These are phyloP conservation scores for Nyctalus aviator DNA, from an alignment of 2,797 vertebrate species.

Conservation along the genomic window DNA sequence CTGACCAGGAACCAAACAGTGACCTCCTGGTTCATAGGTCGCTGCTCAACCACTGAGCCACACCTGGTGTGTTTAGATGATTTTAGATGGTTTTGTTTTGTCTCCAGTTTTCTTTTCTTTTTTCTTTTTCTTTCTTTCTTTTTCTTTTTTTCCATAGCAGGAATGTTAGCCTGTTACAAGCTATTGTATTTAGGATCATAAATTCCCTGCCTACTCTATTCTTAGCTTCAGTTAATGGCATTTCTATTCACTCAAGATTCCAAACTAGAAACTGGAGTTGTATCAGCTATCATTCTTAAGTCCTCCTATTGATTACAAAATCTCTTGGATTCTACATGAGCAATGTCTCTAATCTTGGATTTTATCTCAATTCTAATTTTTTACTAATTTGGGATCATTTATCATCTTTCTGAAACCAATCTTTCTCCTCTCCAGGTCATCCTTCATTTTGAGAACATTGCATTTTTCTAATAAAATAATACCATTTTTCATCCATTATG, in stretches of 20 bases:
- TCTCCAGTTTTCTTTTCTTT: background rate
- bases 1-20: no score
- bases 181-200: background rate
- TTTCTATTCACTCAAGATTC: background rate
- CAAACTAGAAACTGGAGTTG: background rate
- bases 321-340: background rate
- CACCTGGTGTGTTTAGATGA: background rate
- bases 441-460: background rate
- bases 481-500: background rate
- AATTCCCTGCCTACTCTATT: background rate
- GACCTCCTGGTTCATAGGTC: no score
- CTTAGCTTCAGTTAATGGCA: background rate
- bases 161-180: background rate
- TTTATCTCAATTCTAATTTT: background rate
- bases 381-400: background rate
- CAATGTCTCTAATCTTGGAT: background rate
- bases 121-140: background rate
- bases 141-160: background rate
- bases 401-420: conserved; percentile 25
- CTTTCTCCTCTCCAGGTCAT: background rate
- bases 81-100: background rate
- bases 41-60: no score
- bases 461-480: conserved; percentile 18
- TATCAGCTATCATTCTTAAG: background rate
- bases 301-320: background rate